Evolutionary conservation across 2,888 invertebrate species (phyloP).

Genomic region (Galerucella calmariensis): DNA sequence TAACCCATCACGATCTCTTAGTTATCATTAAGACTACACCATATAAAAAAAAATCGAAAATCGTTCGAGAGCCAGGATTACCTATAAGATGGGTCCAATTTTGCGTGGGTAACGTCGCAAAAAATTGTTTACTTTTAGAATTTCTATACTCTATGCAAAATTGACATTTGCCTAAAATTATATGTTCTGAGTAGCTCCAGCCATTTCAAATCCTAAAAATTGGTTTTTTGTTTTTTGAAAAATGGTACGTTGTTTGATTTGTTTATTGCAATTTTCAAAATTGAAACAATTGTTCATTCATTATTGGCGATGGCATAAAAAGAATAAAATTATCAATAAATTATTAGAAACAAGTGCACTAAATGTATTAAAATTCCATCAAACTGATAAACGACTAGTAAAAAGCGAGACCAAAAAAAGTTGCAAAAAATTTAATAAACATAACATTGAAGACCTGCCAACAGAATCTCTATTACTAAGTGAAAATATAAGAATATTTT

Average conservation of each 20-base stretch:
- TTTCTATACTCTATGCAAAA: neutral
- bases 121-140: neutral
- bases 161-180: neutral
- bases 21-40: too few relatives aligned
- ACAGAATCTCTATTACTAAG: slow-evolving; percentile 51
- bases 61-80: too few relatives aligned
- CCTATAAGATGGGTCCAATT: too few relatives aligned
- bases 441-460: slow-evolving; percentile 24
- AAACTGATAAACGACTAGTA: slow-evolving; percentile 23
- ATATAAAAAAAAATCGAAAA: too few relatives aligned
- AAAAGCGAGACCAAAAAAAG: slow-evolving; percentile 22
- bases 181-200: neutral
- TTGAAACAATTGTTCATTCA: slow-evolving; percentile 49
- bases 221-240: slow-evolving; percentile 25
- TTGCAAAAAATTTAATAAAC: slow-evolving; percentile 13
- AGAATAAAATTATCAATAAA: slow-evolving; percentile 49
- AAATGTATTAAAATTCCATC: slow-evolving; percentile 40
- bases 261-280: slow-evolving; percentile 47
- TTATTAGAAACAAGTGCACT: slow-evolving; percentile 45
- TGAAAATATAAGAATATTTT: slow-evolving; percentile 52
- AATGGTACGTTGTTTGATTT: slow-evolving; percentile 52
- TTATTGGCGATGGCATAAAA: slow-evolving; percentile 51
- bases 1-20: too few relatives aligned
- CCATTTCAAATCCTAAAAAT: slow-evolving; percentile 9
- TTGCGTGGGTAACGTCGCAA: neutral